Base-by-base conservation (phyloP, 2,113 vertebrate genomes). In the Sinocyclocheilus grahami region DNA sequence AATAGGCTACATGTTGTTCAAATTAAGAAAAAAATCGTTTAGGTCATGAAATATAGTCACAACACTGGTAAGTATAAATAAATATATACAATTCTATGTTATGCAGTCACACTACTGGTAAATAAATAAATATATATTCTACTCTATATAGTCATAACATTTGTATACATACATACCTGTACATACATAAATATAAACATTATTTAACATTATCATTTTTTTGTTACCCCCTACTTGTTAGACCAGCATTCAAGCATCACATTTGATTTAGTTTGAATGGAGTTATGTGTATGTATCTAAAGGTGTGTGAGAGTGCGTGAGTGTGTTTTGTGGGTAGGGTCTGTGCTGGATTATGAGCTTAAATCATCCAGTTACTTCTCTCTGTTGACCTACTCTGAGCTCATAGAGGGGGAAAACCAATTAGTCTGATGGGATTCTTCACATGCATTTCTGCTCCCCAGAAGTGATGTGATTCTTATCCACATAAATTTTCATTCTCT, bases 351-450 rank as follows among this genome's bases (percentile, higher is more conserved):
- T 84, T 85, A 88, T 86, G 60, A 82, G 65, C 86, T 91, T 84
- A 88, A 55, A 81, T 24, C 46, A 76, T 86, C 55, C 33, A 39
- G 89, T 89, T 89, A 83, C 82, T 67, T 79, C 85, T 89, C 85
- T 78, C 86, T 60, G 37, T 62, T 30, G 58, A 89, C 84, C 89
- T 91, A 89, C 85, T 88, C 88, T 87, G 87, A 55, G 85, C 86
- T 62, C 87, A 87, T 86, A 80, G 89, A 48, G 51, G 1, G 60
- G 90, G 84, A 91, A 91, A 90, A 90, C 91, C 91, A 93, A 92
- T 93, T 92, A 92, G 83, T 83, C 63, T 89, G 89, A 93, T 91
- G 91, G 91, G 90, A 87, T 86, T 39, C 86, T 30, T 83, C 72
- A 84, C 84, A 87, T 11, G 51, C 51, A 2, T 85, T 33, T 24